Evolutionary conservation across 2,888 invertebrate genomes (phyloP).

Genomic region (Iselma pallidipennis): DNA sequence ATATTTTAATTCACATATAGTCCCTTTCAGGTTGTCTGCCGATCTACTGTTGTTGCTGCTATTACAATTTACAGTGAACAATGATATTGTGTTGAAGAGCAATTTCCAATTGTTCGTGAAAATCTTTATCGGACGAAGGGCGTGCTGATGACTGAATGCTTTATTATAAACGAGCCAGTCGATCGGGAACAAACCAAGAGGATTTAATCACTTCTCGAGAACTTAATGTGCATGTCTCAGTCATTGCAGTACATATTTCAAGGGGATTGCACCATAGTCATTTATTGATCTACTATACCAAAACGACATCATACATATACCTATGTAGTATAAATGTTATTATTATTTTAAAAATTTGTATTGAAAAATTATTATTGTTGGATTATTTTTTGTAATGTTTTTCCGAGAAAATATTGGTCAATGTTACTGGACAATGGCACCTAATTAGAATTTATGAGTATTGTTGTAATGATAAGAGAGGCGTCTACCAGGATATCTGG

Average conservation of each 20-base stretch:
- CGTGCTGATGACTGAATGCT: conserved; percentile 11
- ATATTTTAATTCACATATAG: no score
- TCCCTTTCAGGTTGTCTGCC: not conserved
- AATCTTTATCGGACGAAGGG: conserved; percentile 17
- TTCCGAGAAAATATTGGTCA: not conserved
- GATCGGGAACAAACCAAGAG: conserved; percentile 14
- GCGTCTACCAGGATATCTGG: conserved; percentile 8
- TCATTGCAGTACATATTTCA: conserved; percentile 13
- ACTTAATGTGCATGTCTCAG: conserved; percentile 28
- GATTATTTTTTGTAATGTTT: no score
- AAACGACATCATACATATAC: no score
- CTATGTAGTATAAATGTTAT: no score
- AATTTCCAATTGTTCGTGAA: conserved; percentile 30
- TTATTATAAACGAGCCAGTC: conserved; percentile 14
- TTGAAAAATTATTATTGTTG: no score
- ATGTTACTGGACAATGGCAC: not conserved
- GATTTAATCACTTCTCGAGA: conserved; percentile 24
- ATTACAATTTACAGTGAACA: conserved; percentile 27
- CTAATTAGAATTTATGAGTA: conserved; percentile 23
- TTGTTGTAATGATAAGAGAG: conserved; percentile 19
- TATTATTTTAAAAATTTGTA: no score
- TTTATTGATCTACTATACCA: not conserved
- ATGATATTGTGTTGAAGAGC: conserved; percentile 28
- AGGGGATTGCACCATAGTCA: conserved; percentile 7
- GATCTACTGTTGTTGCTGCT: not conserved